Base-by-base conservation (phyloP, 2,888 invertebrate genomes). In the Philaethria dido region DNA sequence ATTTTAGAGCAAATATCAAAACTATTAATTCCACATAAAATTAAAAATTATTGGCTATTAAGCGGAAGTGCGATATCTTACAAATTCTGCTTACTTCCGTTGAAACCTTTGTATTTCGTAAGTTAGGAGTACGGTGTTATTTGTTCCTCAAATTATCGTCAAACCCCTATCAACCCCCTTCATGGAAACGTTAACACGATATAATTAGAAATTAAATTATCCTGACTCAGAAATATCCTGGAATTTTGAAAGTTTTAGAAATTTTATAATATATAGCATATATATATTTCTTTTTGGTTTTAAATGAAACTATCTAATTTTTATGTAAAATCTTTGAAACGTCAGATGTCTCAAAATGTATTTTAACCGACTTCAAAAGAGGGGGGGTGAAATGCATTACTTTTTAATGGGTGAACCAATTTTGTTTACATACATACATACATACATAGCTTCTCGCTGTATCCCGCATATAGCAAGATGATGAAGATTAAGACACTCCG, bases 21-120 rank as follows among this genome's bases (percentile, higher is more conserved):
- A 75, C 13, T 3, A 1, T 0, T 55, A 0, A 0, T 9, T 61
- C 68, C 8, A 9, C 2, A 52, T 77, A 75, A 62, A 67, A 61
- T 72, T 65, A 75, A 80, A 82, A 79, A 83, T 79, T 83, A 85
- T 84, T 78, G 77, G 78, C 76, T 79, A 82, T 76, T 82, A 82
- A 78, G 81, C 91, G 91, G 91, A 91, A 90, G 86, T 77, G 81
- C 78, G 91, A 91, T 88, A 87, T 89, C 91, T 83, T 91, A 91
- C 89, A 90, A 90, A 89, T 86, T 89, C 89, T 80, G 87, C 86
- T 76, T 80, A 79, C 87, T 89, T 89, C 90, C 89, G 78, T 71
- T 79, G 89, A 90, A 91, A 85, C 88, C 90, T 80, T 82, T 84
- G n/a, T n/a, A n/a, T n/a, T n/a, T n/a, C n/a, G n/a, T n/a, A n/a